phyloP scores from a whole-genome alignment of 2,888 invertebrate species.

The Lobophora halterata region DNA sequence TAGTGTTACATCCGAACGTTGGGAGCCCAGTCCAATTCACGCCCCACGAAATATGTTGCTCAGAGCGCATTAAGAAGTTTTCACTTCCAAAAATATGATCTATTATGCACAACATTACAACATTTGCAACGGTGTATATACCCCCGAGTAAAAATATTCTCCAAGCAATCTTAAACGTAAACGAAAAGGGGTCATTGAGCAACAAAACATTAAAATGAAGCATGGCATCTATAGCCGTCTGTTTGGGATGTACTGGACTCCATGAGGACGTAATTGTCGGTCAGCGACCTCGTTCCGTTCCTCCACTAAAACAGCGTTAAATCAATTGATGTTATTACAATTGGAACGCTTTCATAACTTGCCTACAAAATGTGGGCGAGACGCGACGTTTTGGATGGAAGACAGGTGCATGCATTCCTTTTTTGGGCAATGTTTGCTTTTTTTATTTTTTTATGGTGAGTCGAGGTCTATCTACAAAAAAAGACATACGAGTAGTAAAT shows the following conservation, averaged over 20 bases:
- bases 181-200: constrained; percentile 25
- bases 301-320: constrained; percentile 78
- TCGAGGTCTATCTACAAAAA: constrained; percentile 2
- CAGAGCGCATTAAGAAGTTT: too few relatives aligned
- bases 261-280: constrained; percentile 75
- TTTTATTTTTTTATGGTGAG: constrained; percentile 21
- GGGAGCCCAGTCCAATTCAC: too few relatives aligned
- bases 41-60: too few relatives aligned
- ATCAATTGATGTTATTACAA: constrained; percentile 80
- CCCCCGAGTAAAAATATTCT: constrained; percentile 4
- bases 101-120: too few relatives aligned
- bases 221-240: constrained; percentile 34
- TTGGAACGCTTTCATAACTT: constrained; percentile 69
- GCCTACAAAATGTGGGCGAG: constrained; percentile 54
- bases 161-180: constrained; percentile 3
- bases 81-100: too few relatives aligned
- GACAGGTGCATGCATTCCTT: constrained; percentile 53
- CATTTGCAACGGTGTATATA: too few relatives aligned
- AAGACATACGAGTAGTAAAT: constrained; percentile 9
- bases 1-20: too few relatives aligned
- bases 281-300: constrained; percentile 74
- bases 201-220: constrained; percentile 33
- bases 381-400: constrained; percentile 31
- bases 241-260: constrained; percentile 50
- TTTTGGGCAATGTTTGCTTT: constrained; percentile 32